phyloP scores from a whole-genome alignment of 2,888 invertebrate genomes.

The Phalangium opilio region DNA sequence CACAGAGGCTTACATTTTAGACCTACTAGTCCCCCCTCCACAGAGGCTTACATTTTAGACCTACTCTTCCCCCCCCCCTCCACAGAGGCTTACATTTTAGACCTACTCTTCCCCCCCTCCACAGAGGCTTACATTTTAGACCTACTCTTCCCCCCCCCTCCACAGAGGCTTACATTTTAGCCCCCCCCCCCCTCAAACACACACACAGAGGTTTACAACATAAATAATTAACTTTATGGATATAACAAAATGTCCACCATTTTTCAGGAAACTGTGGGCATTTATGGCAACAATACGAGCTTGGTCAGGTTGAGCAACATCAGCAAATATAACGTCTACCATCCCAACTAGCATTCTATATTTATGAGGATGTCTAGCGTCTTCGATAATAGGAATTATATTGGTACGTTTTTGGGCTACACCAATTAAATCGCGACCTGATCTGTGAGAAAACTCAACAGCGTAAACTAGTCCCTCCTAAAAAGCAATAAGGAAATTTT shows the following conservation, averaged over 20 bases:
- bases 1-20: too few species aligned
- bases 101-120: too few species aligned
- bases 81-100: too few species aligned
- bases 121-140: too few species aligned
- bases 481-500: too few species aligned
- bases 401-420: conserved; percentile 98
- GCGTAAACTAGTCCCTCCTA: conserved; percentile 96
- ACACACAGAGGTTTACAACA: too few species aligned
- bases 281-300: conserved; percentile 94
- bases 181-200: too few species aligned
- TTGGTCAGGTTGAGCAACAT: conserved; percentile 99
- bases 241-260: conserved; percentile 94
- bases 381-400: conserved; percentile 98
- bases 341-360: conserved; percentile 98
- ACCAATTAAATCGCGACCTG: conserved; percentile 71
- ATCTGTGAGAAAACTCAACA: conserved; percentile 96
- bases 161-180: too few species aligned
- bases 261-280: conserved; percentile 88
- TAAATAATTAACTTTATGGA: conserved; percentile 94
- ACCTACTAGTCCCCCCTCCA: too few species aligned
- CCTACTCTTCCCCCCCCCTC: too few species aligned
- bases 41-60: too few species aligned
- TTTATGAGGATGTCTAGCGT: conserved; percentile 96
- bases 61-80: too few species aligned
- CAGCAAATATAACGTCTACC: conserved; percentile 97